Evolutionary conservation across 1,140 invertebrate species (phyloP).

Genomic region (Coelopa frigida): DNA sequence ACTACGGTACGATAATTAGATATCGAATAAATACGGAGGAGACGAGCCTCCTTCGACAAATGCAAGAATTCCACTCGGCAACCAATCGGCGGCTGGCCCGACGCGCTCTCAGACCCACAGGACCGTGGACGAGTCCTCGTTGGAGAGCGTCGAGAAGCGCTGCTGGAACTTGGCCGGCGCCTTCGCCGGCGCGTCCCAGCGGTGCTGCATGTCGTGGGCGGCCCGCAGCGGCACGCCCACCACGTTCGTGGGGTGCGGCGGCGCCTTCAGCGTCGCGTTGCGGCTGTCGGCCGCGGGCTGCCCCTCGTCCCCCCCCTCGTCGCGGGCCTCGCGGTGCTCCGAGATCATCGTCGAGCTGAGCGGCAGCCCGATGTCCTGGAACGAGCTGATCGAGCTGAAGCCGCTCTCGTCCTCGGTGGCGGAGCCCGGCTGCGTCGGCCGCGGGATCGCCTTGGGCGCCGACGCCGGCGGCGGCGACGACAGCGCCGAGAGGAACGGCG

Average conservation of each 20-base stretch:
- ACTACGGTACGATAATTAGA: no score
- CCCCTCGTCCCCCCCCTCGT: neutral
- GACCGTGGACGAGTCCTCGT: constrained; percentile 36
- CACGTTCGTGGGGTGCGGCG: constrained; percentile 18
- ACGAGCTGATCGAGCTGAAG: constrained; percentile 74
- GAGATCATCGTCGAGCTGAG: constrained; percentile 38
- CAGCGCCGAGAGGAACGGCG: constrained; percentile 3
- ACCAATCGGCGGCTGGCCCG: no score
- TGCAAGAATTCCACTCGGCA: no score
- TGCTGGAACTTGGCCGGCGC: constrained; percentile 37
- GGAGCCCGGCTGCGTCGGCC: constrained; percentile 20
- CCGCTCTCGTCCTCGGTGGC: constrained; percentile 67
- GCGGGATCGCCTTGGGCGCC: constrained; percentile 10
- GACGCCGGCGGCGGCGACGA: constrained; percentile 11
- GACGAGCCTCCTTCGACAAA: no score
- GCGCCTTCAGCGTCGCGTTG: constrained; percentile 28
- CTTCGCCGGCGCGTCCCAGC: constrained; percentile 20
- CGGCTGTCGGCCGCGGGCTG: constrained; percentile 23
- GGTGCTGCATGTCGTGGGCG: constrained; percentile 12
- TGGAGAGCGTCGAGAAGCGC: constrained; percentile 40
- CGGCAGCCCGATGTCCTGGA: constrained; percentile 67
- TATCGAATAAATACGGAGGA: no score
- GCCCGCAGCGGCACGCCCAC: constrained; percentile 26
- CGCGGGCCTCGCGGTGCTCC: neutral
- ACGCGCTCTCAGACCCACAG: constrained; percentile 35